Evolutionary conservation across 2,797 vertebrate species (phyloP).

Genomic region (Pseudomugil tenellus): DNA sequence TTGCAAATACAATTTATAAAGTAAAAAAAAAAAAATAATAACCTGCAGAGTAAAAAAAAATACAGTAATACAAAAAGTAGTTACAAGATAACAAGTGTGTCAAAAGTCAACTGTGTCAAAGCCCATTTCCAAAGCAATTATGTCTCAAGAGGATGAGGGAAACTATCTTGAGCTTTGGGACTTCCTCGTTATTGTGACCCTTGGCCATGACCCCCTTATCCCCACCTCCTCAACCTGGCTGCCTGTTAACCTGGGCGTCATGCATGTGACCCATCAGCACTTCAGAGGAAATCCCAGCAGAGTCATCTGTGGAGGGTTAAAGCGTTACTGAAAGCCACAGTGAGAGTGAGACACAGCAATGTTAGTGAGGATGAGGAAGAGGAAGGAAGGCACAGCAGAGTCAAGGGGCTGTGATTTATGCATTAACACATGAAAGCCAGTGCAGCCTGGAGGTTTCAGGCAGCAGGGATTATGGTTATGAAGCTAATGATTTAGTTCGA

Average conservation of each 20-base stretch:
- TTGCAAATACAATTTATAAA: not conserved
- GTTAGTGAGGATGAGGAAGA: constrained; percentile 36
- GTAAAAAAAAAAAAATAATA: not conserved
- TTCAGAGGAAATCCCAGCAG: constrained; percentile 74
- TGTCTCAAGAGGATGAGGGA: constrained; percentile 32
- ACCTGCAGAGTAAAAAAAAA: constrained; percentile 6
- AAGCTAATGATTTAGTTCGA: constrained; percentile 38
- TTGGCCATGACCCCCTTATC: constrained; percentile 57
- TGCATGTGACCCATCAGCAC: constrained; percentile 76
- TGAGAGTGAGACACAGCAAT: constrained; percentile 12
- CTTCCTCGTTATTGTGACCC: constrained; percentile 75
- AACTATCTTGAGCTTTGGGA: constrained; percentile 55
- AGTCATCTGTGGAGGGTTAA: constrained; percentile 77
- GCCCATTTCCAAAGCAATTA: constrained; percentile 23
- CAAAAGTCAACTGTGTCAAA: constrained; percentile 30
- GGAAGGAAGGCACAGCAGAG: constrained; percentile 45
- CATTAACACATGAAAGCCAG: constrained; percentile 68
- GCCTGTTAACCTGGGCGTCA: constrained; percentile 77
- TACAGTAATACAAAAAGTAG: not conserved
- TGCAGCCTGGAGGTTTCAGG: constrained; percentile 44
- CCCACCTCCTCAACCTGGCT: constrained; percentile 60
- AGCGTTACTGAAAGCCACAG: constrained; percentile 61
- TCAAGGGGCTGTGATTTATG: constrained; percentile 67
- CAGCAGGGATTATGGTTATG: constrained; percentile 30
- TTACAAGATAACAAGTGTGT: not conserved